These are phyloP conservation scores for Acronicta psi DNA, from an alignment of 2,888 invertebrate species.

Conservation along the genomic window DNA sequence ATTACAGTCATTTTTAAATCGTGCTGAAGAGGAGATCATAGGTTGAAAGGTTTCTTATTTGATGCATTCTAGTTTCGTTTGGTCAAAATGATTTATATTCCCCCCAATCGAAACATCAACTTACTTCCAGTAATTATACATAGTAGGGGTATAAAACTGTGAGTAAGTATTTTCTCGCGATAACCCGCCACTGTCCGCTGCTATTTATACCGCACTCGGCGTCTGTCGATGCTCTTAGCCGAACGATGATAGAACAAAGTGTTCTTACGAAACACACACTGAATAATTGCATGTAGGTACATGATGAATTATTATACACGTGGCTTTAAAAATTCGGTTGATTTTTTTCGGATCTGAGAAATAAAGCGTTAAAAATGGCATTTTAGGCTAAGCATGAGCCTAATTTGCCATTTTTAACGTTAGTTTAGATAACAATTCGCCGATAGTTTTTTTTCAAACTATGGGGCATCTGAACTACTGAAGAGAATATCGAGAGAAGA, in stretches of 20 bases:
- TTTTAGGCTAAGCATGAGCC: too few relatives aligned
- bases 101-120: too few relatives aligned
- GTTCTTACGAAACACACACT: conserved; percentile 53
- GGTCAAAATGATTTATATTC: too few relatives aligned
- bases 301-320: conserved; percentile 21
- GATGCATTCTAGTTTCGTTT: too few relatives aligned
- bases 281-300: conserved; percentile 43
- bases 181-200: conserved; percentile 55
- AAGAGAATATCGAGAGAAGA: too few relatives aligned
- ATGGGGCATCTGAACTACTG: too few relatives aligned
- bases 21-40: too few relatives aligned
- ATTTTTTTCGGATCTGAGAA: conserved; percentile 17
- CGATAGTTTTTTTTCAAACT: too few relatives aligned
- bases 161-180: conserved; percentile 60
- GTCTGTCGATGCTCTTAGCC: conserved; percentile 57
- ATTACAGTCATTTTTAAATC: too few relatives aligned
- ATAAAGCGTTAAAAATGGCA: background rate
- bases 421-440: too few relatives aligned
- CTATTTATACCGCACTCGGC: conserved; percentile 55
- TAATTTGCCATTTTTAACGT: too few relatives aligned
- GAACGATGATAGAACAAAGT: conserved; percentile 56
- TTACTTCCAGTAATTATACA: background rate
- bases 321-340: background rate
- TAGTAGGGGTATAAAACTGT: conserved; percentile 45
- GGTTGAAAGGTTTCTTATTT: too few relatives aligned